Evolutionary conservation across 2,113 vertebrate genomes (phyloP).

Genomic region (Percopsis transmontana): DNA sequence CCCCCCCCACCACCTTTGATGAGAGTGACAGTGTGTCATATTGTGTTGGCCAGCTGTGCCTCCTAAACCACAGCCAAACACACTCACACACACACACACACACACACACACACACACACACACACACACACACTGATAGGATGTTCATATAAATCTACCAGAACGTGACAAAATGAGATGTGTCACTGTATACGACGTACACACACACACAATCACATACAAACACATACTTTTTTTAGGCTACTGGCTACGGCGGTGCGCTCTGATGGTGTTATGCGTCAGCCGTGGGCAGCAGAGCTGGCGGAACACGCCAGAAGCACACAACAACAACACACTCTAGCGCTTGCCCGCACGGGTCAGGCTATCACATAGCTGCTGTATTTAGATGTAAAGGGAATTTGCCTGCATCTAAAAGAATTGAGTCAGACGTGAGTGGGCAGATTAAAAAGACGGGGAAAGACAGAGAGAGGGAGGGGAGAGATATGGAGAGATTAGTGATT

Average conservation of each 20-base stretch:
- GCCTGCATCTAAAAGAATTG: constrained; percentile 37
- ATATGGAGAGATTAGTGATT: constrained; percentile 48
- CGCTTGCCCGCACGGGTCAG: constrained; percentile 36
- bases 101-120: constrained; percentile 37
- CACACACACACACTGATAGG: background rate
- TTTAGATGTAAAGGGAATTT: constrained; percentile 24
- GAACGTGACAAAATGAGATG: constrained; percentile 18
- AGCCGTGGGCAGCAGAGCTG: constrained; percentile 63
- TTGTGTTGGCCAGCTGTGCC: constrained; percentile 84
- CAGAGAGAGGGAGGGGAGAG: constrained; percentile 23
- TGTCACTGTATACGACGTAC: background rate
- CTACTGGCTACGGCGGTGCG: constrained; percentile 54
- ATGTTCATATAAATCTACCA: constrained; percentile 31
- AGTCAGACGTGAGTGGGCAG: constrained; percentile 25
- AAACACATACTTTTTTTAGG: constrained; percentile 41
- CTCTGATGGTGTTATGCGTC: constrained; percentile 64
- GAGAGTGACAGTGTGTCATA: constrained; percentile 76
- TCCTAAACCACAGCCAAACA: constrained; percentile 76
- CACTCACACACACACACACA: constrained; percentile 20
- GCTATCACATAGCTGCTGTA: constrained; percentile 59
- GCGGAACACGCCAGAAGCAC: constrained; percentile 64
- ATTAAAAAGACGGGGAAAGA: constrained; percentile 47
- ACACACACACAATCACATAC: background rate
- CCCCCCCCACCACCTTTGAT: constrained; percentile 14
- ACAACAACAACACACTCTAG: constrained; percentile 50